Base-by-base conservation (phyloP, 2,113 vertebrate genomes). In the Prietella phreatophila region DNA sequence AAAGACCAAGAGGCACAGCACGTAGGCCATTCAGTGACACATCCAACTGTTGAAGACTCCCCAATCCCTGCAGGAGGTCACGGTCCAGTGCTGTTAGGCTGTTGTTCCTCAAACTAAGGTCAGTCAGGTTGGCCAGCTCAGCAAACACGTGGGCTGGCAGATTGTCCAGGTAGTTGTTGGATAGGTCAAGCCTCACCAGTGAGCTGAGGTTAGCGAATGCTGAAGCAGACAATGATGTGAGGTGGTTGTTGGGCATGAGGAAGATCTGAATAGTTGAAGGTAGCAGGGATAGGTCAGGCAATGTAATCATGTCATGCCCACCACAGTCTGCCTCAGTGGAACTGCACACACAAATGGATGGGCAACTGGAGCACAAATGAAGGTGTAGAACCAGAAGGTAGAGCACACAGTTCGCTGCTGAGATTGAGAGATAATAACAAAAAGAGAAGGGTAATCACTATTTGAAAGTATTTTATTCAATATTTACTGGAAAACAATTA, bases 131-230 rank as follows among this genome's bases (percentile, higher is more conserved):
- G 27, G 93, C 94, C 94, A 98, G 95, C 90, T 98, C 96, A 0
- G 94, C 93, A 89, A 99, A 99, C 88, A 98, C 91, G 65, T 96
- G 94, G 22, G 96, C 91, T 6, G 98, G 98, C 67, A 99, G 95
- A 94, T 97, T 97, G 92, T 99, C 97, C 92, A 99, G 94, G 94
- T 98, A 99, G 94, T 99, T 99, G 93, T 99, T 99, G 85, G 98
- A 99, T 85, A 99, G 95, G 90, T 99, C 98, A 94, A 99, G 91
- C 85, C 96, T 96, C 95, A 98, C 97, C 39, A 99, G 93, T 47
- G 96, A 95, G 84, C 96, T 97, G 89, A 98, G 95, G 93, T 99
- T 99, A 93, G 96, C 92, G n/a, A 99, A 98, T 63, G 96, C 95
- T 47, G 95, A 92, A 87, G 94, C 94, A 0, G 96, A 96, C 91